Evolutionary conservation across 2,888 invertebrate species (phyloP), one percentile per base, ranked within the genome.

Genomic region (Chaitophorus viminalis): DNA sequence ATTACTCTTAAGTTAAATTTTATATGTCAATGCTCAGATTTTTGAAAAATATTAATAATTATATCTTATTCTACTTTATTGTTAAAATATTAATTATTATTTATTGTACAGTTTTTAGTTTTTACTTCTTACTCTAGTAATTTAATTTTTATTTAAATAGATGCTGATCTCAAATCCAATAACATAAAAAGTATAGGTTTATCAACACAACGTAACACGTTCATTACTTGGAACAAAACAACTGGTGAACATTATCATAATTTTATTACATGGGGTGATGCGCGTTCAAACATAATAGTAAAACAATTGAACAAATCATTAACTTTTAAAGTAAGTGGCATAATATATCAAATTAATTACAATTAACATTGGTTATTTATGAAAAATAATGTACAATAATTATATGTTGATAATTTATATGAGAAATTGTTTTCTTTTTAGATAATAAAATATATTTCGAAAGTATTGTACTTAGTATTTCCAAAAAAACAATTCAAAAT

Each of bases 241-340:
- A 95, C 95, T 21, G 95, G 95, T 1, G 93, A 93, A 90, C 94
- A 95, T 46, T 96, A 95, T 91, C 97, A 97, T 91, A 95, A 95
- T 90, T 95, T 98, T 90, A 95, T 97, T 90, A 96, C 96, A 31
- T 98, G 98, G 98, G 97, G 97, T 91, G 98, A 98, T 91, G 91
- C 95, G 89, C 93, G 98, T 86, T 95, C 96, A 33, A 94, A 95
- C 90, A 92, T 93, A 72, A 91, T 96, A 88, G 96, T 96, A 0
- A 93, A 94, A 89, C 92, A 94, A 90, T 96, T 96, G 95, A 97
- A 97, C 91, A 92, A 93, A 29, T 96, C 96, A n/a, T 92, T 94
- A 87, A 93, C 93, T 8, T 93, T 96, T 92, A 95, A 93, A 92
- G 94, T 94, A 90, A 90, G 75, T 74, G 46, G 54, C 21, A 68